A percentile compares a stretch with the other conserved stretches of the same genome.
Conservation (phyloP, 2,888 invertebrate genomes). For the Dryadula phaetusa region DNA sequence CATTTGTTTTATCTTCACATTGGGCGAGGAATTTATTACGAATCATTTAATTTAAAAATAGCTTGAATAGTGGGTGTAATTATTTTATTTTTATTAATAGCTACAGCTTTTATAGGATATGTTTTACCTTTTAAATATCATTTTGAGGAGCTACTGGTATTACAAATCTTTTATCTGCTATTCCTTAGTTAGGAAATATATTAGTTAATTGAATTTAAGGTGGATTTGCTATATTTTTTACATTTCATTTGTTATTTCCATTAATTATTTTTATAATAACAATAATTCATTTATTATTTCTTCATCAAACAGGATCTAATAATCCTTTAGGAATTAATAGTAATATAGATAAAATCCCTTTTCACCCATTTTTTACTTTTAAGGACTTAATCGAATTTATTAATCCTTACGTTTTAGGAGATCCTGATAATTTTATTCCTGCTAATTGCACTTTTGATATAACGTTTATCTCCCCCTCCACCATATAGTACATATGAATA, state of each 20-base stretch:
- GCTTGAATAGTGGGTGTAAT: constrained; percentile 87
- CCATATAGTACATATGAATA: too few relatives aligned
- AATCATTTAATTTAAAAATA: constrained; percentile 74
- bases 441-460: too few relatives aligned
- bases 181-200: constrained; percentile 86
- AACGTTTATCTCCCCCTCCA: too few relatives aligned
- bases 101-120: constrained; percentile 91
- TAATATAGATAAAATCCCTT: too few relatives aligned
- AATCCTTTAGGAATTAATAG: too few relatives aligned
- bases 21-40: too few relatives aligned
- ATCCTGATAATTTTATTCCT: too few relatives aligned
- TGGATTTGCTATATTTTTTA: constrained; percentile 90
- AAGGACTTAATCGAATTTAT: too few relatives aligned
- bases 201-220: constrained; percentile 90
- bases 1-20: too few relatives aligned
- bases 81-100: constrained; percentile 88
- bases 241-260: constrained; percentile 89
- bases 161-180: constrained; percentile 89
- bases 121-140: constrained; percentile 91
- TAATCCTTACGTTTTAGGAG: too few relatives aligned
- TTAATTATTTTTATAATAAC: constrained; percentile 86
- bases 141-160: constrained; percentile 93
- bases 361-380: too few relatives aligned
- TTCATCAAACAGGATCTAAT: too few relatives aligned
- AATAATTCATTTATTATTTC: constrained; percentile 87